Evolutionary conservation across 2,797 vertebrate species (phyloP).

Genomic region (Platalea minor): DNA sequence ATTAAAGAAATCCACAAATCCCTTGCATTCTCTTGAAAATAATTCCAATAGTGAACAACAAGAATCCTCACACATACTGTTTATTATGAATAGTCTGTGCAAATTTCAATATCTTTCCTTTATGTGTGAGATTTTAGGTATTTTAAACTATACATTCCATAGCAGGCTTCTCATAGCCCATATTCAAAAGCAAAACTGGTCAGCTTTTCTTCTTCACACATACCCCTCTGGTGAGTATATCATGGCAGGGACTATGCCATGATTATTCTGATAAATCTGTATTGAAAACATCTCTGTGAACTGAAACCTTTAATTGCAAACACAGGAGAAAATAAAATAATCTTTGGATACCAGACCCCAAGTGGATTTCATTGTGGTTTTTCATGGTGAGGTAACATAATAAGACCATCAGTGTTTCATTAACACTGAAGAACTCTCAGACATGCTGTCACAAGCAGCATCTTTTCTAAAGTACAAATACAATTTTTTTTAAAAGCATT

Average conservation of each 20-base stretch:
- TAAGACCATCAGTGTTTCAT: background rate
- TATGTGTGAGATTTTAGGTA: background rate
- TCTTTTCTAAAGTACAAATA: background rate
- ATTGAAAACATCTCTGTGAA: background rate
- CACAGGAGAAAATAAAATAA: background rate
- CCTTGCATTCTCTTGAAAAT: background rate
- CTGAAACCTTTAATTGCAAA: background rate
- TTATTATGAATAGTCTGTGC: background rate
- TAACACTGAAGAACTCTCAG: background rate
- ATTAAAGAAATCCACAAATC: background rate
- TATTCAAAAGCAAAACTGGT: background rate
- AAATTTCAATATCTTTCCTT: background rate
- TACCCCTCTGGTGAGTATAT: background rate
- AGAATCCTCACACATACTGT: background rate
- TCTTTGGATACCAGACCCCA: background rate
- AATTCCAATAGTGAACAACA: background rate
- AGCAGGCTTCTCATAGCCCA: background rate
- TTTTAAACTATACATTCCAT: background rate
- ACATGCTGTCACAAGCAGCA: background rate
- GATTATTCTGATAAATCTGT: background rate
- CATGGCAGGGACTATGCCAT: background rate
- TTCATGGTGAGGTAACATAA: background rate
- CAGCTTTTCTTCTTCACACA: background rate
- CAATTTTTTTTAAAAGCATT: background rate
- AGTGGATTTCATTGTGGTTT: background rate